Evolutionary conservation across 2,797 vertebrate species (phyloP), one percentile per base, ranked within the genome.

Genomic region (Clarias laeviceps): DNA sequence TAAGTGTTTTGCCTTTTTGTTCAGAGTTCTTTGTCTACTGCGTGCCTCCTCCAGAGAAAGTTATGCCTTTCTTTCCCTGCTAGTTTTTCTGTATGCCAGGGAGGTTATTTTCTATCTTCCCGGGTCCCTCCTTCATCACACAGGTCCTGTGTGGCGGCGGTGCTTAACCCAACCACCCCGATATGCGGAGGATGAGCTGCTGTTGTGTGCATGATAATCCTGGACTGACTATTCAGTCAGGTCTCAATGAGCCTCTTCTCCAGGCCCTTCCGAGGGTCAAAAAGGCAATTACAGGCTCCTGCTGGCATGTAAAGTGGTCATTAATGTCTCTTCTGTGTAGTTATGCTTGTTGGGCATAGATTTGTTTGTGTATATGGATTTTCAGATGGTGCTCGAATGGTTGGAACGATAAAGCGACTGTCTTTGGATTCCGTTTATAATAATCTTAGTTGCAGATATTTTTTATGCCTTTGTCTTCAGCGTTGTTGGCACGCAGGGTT

Each of bases 181-280:
- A 87, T 2, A 18, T 56, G 82, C 56, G 77, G 82, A 83, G 85
- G 79, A 86, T 88, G 85, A 88, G 89, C 85, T 37, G 54, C 86
- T 85, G 80, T 87, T 91, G 82, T 84, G 45, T 70, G 86, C 27
- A 86, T 87, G 82, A 84, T 86, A 59, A 69, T 74, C 64, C 37
- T n/a, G 32, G 29, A 62, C 40, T 56, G 45, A 45, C 80, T 83
- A 17, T 84, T 85, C 74, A 73, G 89, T 89, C 80, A 77, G 59
- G 84, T 73, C 69, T 83, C 70, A 50, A 32, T 59, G 68, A 14
- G 40, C 45, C 80, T 80, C 84, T 80, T 61, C 64, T 64, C 17
- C 81, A 74, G 84, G 88, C 86, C 87, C 89, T 89, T 90, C 85
- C 90, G 88, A 84, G 87, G 91, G 91, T 91, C 92, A 92, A 91